These are phyloP conservation scores for Lasioglossum figueresi DNA, from an alignment of 2,888 invertebrate species.

Conservation along the genomic window DNA sequence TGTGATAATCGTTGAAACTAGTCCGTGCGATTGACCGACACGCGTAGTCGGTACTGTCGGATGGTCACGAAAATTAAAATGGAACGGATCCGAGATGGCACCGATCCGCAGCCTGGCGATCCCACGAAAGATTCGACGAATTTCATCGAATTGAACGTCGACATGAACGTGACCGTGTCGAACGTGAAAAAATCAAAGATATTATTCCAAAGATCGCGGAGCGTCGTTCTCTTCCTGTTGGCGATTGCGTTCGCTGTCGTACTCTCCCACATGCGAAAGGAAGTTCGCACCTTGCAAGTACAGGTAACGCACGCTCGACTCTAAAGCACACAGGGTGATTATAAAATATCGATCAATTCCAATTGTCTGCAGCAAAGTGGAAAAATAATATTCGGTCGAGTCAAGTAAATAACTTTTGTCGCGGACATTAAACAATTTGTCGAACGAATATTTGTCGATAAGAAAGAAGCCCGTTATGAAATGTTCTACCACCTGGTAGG, in stretches of 20 bases:
- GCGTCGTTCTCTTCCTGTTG: constrained; percentile 67
- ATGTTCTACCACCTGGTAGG: too few species aligned
- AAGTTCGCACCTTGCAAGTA: constrained; percentile 73
- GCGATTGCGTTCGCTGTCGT: constrained; percentile 67
- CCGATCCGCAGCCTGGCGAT: constrained; percentile 67
- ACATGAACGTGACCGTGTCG: constrained; percentile 77
- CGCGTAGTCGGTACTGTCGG: constrained; percentile 11
- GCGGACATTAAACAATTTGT: background rate
- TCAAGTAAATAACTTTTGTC: background rate
- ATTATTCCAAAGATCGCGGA: constrained; percentile 72
- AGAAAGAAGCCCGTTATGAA: too few species aligned
- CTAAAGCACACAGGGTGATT: background rate
- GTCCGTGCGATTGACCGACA: constrained; percentile 31
- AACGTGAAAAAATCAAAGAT: constrained; percentile 72
- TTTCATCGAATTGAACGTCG: constrained; percentile 78
- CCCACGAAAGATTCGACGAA: constrained; percentile 62
- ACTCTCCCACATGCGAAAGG: constrained; percentile 69
- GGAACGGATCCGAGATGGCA: constrained; percentile 63
- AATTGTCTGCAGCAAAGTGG: background rate
- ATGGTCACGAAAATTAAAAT: constrained; percentile 67
- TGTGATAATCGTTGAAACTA: constrained; percentile 45
- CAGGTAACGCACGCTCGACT: constrained; percentile 69
- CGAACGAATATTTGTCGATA: too few species aligned
- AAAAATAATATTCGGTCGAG: background rate
- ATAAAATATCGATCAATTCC: background rate